Conservation (phyloP, 2,113 vertebrate species). For the human (Homo sapiens) region DNA sequence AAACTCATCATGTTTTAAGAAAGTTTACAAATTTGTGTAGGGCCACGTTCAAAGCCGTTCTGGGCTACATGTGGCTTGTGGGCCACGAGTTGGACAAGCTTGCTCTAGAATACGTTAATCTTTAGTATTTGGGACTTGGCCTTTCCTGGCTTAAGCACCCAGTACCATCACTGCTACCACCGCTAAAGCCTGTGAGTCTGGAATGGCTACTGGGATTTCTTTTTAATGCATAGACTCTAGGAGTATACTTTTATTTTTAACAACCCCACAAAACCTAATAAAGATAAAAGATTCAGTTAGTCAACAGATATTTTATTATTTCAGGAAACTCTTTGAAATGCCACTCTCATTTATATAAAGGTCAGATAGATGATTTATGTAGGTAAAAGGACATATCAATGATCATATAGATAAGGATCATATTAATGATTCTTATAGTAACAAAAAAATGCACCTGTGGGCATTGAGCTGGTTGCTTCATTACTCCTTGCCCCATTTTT, state of each 20-base stretch:
- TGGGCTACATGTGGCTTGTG: too few relatives aligned
- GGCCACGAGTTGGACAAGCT: too few relatives aligned
- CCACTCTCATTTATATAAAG: too few relatives aligned
- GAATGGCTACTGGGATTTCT: background rate
- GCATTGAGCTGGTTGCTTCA: background rate
- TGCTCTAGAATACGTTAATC: background rate
- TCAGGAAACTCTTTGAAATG: background rate
- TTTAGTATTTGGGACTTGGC: background rate
- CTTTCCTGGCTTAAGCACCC: background rate
- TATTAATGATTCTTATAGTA: background rate
- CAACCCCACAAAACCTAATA: background rate
- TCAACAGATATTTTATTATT: background rate
- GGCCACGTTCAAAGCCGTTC: too few relatives aligned
- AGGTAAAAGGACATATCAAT: too few relatives aligned
- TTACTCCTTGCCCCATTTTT: background rate
- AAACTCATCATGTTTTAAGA: too few relatives aligned
- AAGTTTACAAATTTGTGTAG: too few relatives aligned
- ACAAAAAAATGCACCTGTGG: background rate
- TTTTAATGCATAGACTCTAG: background rate
- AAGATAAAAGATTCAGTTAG: background rate
- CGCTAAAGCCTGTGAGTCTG: background rate
- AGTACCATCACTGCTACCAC: accelerated
- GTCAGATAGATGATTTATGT: too few relatives aligned
- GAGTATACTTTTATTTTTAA: background rate
- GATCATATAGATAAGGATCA: background rate